Evolutionary conservation across 2,888 invertebrate genomes (phyloP).

Genomic region (Proisotoma minuta): DNA sequence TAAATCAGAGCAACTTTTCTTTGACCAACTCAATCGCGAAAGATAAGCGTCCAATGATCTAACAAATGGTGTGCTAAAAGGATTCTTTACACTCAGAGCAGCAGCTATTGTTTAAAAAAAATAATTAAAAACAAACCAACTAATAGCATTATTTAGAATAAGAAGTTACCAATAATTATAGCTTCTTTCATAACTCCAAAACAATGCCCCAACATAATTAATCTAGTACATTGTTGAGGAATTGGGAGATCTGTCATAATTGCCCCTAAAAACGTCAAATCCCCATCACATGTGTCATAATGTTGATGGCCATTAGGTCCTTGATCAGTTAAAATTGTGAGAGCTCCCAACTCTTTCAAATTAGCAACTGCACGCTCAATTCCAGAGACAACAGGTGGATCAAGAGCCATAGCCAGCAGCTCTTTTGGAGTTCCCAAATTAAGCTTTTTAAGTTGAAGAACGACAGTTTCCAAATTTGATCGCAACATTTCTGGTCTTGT

Average conservation of each 20-base stretch:
- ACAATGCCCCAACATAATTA: constrained; percentile 79
- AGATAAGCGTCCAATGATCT: constrained; percentile 66
- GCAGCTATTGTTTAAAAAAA: constrained; percentile 59
- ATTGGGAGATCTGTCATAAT: constrained; percentile 78
- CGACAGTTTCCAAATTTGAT: constrained; percentile 72
- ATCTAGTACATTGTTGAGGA: constrained; percentile 72
- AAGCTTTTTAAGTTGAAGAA: constrained; percentile 76
- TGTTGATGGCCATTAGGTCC: constrained; percentile 49
- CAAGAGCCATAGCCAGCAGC: constrained; percentile 75
- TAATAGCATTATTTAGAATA: neutral
- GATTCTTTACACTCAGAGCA: constrained; percentile 71
- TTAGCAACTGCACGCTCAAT: constrained; percentile 73
- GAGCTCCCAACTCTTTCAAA: constrained; percentile 66
- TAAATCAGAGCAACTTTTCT: constrained; percentile 76
- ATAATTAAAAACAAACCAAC: neutral
- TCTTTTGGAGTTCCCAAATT: constrained; percentile 75
- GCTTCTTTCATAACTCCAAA: constrained; percentile 81
- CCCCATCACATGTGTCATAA: constrained; percentile 66
- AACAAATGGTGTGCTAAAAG: constrained; percentile 71
- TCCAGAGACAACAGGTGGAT: constrained; percentile 77
- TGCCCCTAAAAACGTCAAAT: constrained; percentile 77
- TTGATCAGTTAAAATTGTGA: constrained; percentile 23
- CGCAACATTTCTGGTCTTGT: constrained; percentile 70
- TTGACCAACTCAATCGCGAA: constrained; percentile 74
- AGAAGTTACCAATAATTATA: constrained; percentile 67